Conservation (phyloP, 2,797 vertebrate genomes). For the Psittacula derbiana region DNA sequence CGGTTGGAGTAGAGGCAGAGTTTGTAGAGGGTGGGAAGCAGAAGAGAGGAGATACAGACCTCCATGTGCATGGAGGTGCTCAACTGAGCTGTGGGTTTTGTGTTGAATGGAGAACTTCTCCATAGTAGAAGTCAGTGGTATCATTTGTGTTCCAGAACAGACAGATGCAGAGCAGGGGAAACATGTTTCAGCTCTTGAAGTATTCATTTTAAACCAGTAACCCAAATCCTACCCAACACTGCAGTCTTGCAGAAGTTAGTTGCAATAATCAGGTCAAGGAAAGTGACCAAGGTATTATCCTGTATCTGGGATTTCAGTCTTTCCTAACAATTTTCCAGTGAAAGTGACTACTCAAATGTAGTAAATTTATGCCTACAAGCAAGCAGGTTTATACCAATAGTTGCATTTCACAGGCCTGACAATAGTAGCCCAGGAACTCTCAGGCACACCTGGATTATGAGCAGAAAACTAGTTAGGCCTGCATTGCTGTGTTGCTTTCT, state of each 20-base stretch:
- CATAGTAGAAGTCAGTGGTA: neutral
- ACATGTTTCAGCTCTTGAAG: neutral
- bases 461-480: neutral
- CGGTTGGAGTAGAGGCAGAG: neutral
- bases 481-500: neutral
- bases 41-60: neutral
- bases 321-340: neutral
- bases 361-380: neutral
- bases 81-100: neutral
- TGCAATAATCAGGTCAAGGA: neutral
- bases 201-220: neutral
- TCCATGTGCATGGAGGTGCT: neutral
- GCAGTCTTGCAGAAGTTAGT: neutral
- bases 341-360: neutral
- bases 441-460: neutral
- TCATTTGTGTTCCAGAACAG: neutral
- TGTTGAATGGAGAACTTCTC: neutral
- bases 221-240: neutral
- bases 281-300: neutral
- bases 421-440: neutral
- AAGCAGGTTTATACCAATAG: neutral
- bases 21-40: neutral
- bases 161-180: neutral
- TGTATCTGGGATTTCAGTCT: neutral
- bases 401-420: neutral